Conservation (phyloP, 1,140 invertebrate genomes). For the Riptortus pedestris region DNA sequence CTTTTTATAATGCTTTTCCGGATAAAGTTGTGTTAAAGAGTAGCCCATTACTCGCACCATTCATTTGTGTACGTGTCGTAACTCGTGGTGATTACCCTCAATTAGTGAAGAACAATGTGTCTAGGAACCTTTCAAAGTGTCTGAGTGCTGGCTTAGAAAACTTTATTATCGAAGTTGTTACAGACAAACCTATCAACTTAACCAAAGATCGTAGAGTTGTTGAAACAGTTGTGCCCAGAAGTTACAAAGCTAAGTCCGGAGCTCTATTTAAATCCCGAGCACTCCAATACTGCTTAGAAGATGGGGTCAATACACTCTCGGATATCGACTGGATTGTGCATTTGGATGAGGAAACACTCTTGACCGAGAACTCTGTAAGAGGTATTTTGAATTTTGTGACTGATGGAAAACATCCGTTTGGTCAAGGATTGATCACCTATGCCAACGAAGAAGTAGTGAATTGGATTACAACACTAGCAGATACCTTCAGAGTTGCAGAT, state of each 20-base stretch:
- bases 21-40: conserved; percentile 83
- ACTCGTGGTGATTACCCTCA: conserved; percentile 91
- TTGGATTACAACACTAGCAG: conserved; percentile 92
- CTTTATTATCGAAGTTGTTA: conserved; percentile 94
- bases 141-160: conserved; percentile 84
- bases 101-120: conserved; percentile 79
- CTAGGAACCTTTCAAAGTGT: conserved; percentile 81
- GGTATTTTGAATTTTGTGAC: conserved; percentile 93
- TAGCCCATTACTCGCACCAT: conserved; percentile 82
- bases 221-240: conserved; percentile 76
- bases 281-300: conserved; percentile 90
- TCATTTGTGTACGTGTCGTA: conserved; percentile 90
- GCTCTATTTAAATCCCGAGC: conserved; percentile 92
- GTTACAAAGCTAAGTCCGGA: conserved; percentile 78
- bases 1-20: conserved; percentile 89
- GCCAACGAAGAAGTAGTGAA: conserved; percentile 94
- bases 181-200: conserved; percentile 75
- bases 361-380: conserved; percentile 81
- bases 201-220: conserved; percentile 58
- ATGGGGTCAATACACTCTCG: conserved; percentile 72
- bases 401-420: conserved; percentile 91
- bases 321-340: conserved; percentile 96
- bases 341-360: conserved; percentile 91
- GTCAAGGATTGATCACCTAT: conserved; percentile 96
- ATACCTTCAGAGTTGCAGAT: conserved; percentile 91